Base-by-base conservation (phyloP, 1,140 invertebrate species). In the Trichonephila inaurata region DNA sequence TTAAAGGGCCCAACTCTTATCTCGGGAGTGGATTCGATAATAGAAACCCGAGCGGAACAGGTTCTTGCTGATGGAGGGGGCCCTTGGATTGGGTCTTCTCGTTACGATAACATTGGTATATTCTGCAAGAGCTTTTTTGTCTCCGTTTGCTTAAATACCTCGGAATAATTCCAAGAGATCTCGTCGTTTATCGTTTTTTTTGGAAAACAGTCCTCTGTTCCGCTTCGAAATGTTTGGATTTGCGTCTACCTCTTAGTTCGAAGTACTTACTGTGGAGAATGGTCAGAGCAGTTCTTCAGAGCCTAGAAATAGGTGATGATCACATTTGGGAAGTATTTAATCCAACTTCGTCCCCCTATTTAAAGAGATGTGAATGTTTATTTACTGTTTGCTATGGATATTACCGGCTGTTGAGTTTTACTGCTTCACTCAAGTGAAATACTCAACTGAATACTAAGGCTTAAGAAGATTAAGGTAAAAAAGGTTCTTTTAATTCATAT, bases 1-100 rank as follows among this genome's bases (percentile, higher is more conserved):
- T 92, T 87, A 92, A 92, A 92, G 91, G 83, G 19, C 91, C 88
- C 62, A 87, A 60, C 90, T 92, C 90, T 92, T 85, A 85, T 85
- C 81, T 85, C 44, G n/a, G 21, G 82, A 87, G 91, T 72, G 91
- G 62, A 92, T 92, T 87, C 83, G 91, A 92, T 92, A 92, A 92
- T 92, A 92, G 91, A 92, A 92, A 66, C 83, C 83, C 12, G 12
- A 64, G 82, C 83, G 91, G 62, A 92, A 92, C 91, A 92, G 66
- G 83, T 85, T 85, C 40, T 85, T n/a, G 81, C 83, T 85, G 83
- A 85, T 85, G 83, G 83, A 85, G 21, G 89, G 61, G 72, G 82
- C 91, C 44, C 40, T 12, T 3, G 19, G 62, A 82, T 86, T 92
- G 91, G 83, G 83, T 85, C 83, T 60, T 85, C 83, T 92, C 12